Evolutionary conservation across 92 coral and sea anemone genomes (phyloP).

Genomic region (Palythoa heliodiscus): DNA sequence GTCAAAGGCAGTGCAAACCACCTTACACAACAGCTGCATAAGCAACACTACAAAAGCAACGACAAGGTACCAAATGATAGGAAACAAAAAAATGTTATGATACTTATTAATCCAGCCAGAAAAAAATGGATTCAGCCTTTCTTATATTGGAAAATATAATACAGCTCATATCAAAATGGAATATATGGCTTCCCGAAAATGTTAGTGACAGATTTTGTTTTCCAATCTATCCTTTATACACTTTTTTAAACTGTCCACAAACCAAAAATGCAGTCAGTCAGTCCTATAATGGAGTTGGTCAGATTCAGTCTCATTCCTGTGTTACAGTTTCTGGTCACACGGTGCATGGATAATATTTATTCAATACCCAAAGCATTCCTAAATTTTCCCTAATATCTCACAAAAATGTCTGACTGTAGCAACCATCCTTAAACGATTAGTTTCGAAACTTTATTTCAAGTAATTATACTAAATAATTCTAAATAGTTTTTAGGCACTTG

Average conservation of each 20-base stretch:
- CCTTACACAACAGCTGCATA: slow-evolving; percentile 64
- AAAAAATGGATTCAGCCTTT: slow-evolving; percentile 5
- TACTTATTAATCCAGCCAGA: not conserved
- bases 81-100: not conserved
- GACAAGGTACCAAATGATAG: slow-evolving; percentile 2
- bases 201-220: not conserved
- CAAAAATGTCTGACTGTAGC: too few relatives aligned
- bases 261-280: not conserved
- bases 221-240: not conserved
- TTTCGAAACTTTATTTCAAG: too few relatives aligned
- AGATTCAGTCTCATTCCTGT: not conserved
- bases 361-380: not conserved
- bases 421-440: too few relatives aligned
- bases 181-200: not conserved
- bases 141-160: not conserved
- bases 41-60: slow-evolving; percentile 47
- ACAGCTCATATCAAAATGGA: not conserved
- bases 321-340: not conserved
- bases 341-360: not conserved
- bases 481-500: too few relatives aligned
- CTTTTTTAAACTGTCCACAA: not conserved
- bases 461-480: too few relatives aligned
- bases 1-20: slow-evolving; percentile 58
- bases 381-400: too few relatives aligned
- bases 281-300: too few relatives aligned